These are phyloP conservation scores for Nomada fabriciana DNA, from an alignment of 2,888 invertebrate genomes.

Conservation along the genomic window DNA sequence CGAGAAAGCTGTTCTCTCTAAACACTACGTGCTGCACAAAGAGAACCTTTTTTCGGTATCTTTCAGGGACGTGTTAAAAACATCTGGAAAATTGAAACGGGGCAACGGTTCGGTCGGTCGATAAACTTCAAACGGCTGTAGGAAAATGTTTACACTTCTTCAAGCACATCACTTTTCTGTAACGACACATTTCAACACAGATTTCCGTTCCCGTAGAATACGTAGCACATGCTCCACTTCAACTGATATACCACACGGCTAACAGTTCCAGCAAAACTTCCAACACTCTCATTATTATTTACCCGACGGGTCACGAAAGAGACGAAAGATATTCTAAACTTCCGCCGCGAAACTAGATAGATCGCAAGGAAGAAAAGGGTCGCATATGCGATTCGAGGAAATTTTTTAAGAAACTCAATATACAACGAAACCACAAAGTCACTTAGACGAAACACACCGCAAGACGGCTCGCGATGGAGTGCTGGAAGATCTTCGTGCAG, in stretches of 20 bases:
- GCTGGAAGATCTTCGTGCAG: conserved; percentile 59
- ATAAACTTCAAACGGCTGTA: background rate
- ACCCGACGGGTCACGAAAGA: background rate
- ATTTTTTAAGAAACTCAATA: background rate
- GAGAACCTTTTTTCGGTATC: background rate
- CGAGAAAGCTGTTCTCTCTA: background rate
- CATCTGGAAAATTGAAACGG: background rate
- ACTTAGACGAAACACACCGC: conserved; percentile 44
- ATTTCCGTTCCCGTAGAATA: background rate
- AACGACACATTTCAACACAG: conserved; percentile 8
- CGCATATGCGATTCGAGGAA: background rate
- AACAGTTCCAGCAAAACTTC: conserved; percentile 4
- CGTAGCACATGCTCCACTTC: conserved; percentile 10
- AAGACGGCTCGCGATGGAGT: conserved; percentile 74
- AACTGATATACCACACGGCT: background rate
- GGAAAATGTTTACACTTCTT: conserved; percentile 4
- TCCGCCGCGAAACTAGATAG: background rate
- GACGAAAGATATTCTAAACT: background rate
- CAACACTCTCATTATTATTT: background rate
- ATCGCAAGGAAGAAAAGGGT: background rate
- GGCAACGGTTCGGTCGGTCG: background rate
- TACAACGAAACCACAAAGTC: background rate
- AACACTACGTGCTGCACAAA: background rate
- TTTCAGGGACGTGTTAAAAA: background rate
- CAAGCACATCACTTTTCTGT: conserved; percentile 15